Conservation (phyloP, 2,888 invertebrate species). For the Tortricodes alternella region DNA sequence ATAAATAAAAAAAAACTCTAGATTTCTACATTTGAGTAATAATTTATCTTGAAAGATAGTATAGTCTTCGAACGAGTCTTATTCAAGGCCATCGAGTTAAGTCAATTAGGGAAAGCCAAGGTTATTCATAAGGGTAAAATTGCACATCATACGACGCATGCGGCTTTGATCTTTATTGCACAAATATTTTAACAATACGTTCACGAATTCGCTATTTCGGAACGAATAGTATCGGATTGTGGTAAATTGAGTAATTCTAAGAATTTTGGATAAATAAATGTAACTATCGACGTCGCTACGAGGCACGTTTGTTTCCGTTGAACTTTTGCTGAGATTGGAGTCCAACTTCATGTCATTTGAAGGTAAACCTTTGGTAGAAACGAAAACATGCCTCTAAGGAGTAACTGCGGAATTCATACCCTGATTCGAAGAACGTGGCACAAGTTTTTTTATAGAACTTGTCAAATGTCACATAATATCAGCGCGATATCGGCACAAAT, state of each 20-base stretch:
- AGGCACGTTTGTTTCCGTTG: constrained; percentile 38
- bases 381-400: constrained; percentile 8
- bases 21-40: constrained; percentile 8
- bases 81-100: constrained; percentile 52
- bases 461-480: constrained; percentile 21
- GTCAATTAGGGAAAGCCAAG: constrained; percentile 47
- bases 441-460: constrained; percentile 2
- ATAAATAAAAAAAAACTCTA: constrained; percentile 3
- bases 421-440: neutral
- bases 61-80: constrained; percentile 38
- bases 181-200: constrained; percentile 5
- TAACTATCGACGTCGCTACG: constrained; percentile 48
- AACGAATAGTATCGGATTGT: constrained; percentile 12
- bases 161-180: neutral
- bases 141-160: constrained; percentile 41
- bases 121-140: constrained; percentile 45
- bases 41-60: constrained; percentile 23
- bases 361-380: constrained; percentile 34
- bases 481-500: constrained; percentile 7
- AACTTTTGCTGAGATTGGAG: constrained; percentile 53
- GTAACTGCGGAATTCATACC: constrained; percentile 12
- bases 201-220: neutral
- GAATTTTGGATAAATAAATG: constrained; percentile 50
- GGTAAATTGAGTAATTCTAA: constrained; percentile 41
- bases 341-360: constrained; percentile 46